Evolutionary conservation across 2,113 vertebrate genomes (phyloP), one percentile per base, ranked within the genome.

Genomic region (Jacana jacana): DNA sequence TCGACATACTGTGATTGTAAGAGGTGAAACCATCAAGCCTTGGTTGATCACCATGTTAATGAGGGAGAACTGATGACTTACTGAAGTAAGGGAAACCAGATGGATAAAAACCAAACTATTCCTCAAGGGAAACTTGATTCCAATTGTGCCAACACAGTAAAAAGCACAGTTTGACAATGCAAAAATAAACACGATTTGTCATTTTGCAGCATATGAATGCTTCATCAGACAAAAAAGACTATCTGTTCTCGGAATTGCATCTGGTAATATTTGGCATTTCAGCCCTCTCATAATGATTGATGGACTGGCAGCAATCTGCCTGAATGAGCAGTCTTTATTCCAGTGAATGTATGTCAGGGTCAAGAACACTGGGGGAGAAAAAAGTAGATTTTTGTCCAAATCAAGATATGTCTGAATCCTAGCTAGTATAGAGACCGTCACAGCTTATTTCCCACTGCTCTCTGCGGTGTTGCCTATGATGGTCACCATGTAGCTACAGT

Each of bases 41-140:
- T 86, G 92, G 69, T 33, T 94, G 95, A 94, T 95, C 96, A 82
- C 91, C 66, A n/a, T 3, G 54, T 93, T 97, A 97, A 97, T 96
- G 96, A 96, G 87, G 92, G 81, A 88, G 91, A 96, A 93, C 81
- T 69, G 89, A 95, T 89, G 87, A 54, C 64, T 95, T 94, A 87
- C 82, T 66, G 30, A 81, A 94, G 82, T 88, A 95, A 68, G 69
- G 71, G 77, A 96, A 96, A 95, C 81, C 92, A 93, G 76, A 95
- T 68, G 87, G 94, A 88, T 94, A 79, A 92, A 94, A 83, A 19
- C 51, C 77, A 84, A 96, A 92, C 65, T 76, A 39, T 61, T 63
- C 93, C 94, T 92, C 60, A 73, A 96, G 94, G 95, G 63, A 94
- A 95, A 90, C 69, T 90, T n/a, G 65, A 71, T 90, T 90, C 87